These are phyloP conservation scores for Axea sp. DNA, from an alignment of 2,888 invertebrate genomes.

Conservation along the genomic window DNA sequence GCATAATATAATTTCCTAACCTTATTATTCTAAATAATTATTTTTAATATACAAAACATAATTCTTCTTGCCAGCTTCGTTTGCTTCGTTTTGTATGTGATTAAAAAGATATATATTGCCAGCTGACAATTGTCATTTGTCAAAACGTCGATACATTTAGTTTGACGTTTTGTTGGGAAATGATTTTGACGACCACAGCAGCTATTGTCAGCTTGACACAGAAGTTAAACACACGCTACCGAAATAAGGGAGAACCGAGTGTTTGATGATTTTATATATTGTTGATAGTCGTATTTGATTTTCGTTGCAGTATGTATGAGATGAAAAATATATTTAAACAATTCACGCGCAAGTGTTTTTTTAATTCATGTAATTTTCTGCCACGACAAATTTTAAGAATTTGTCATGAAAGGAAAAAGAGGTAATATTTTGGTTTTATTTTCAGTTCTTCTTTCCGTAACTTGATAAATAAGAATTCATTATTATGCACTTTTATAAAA, in stretches of 20 bases:
- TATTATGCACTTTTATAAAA: too few relatives aligned
- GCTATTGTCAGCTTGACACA: slow-evolving; percentile 43
- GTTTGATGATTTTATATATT: slow-evolving; percentile 19
- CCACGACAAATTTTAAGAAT: slow-evolving; percentile 7
- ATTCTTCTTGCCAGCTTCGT: too few relatives aligned
- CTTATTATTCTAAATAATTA: too few relatives aligned
- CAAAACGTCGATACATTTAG: slow-evolving; percentile 52
- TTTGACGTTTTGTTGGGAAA: slow-evolving; percentile 31
- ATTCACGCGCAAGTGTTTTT: slow-evolving; percentile 15
- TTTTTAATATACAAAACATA: too few relatives aligned
- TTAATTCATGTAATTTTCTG: slow-evolving; percentile 16
- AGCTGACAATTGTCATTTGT: slow-evolving; percentile 52
- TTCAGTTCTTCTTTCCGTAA: too few relatives aligned
- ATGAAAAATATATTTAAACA: slow-evolving; percentile 27
- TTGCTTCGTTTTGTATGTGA: slow-evolving; percentile 11
- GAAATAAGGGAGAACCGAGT: slow-evolving; percentile 33
- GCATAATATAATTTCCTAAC: too few relatives aligned
- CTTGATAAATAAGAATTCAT: too few relatives aligned
- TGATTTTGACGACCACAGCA: slow-evolving; percentile 42
- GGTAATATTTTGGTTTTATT: too few relatives aligned
- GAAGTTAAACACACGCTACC: slow-evolving; percentile 53
- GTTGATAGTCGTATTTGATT: slow-evolving; percentile 28
- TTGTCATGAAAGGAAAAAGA: too few relatives aligned
- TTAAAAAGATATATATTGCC: slow-evolving; percentile 22
- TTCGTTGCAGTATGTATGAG: slow-evolving; percentile 12